Evolutionary conservation across 2,797 vertebrate species (phyloP).

Genomic region (Linurgus olivaceus): DNA sequence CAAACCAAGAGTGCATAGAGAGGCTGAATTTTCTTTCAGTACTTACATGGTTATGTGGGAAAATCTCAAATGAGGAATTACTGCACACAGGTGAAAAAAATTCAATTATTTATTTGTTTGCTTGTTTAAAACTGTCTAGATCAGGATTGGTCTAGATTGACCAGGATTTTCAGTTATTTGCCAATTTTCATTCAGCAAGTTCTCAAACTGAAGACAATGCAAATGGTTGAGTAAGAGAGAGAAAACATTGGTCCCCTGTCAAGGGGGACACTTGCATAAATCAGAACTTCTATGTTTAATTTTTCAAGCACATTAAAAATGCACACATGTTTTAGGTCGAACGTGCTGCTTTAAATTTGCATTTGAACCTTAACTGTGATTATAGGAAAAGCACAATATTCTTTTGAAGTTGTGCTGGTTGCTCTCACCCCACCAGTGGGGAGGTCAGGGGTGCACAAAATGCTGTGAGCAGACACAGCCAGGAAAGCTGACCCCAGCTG

Average conservation of each 20-base stretch:
- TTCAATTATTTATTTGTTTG: neutral
- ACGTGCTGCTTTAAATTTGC: neutral
- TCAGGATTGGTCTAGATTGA: neutral
- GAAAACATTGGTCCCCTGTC: neutral
- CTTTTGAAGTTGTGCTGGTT: neutral
- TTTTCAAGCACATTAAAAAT: neutral
- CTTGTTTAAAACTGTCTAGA: neutral
- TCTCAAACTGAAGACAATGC: neutral
- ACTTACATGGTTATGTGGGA: accelerated
- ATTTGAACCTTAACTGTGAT: neutral
- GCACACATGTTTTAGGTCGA: neutral
- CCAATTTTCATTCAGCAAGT: neutral
- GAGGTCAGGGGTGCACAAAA: neutral
- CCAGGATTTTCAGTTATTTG: neutral
- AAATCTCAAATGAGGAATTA: neutral
- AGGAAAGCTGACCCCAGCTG: neutral
- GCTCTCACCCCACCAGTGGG: accelerated
- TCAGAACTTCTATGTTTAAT: neutral
- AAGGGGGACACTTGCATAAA: neutral
- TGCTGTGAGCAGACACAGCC: neutral
- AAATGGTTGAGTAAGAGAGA: neutral
- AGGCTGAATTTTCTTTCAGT: neutral
- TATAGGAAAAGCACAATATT: neutral
- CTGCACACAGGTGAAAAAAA: neutral
- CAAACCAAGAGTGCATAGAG: neutral